Evolutionary conservation across 2,113 vertebrate genomes (phyloP), one percentile per base, ranked within the genome.

Genomic region (Cephalopterus ornatus): DNA sequence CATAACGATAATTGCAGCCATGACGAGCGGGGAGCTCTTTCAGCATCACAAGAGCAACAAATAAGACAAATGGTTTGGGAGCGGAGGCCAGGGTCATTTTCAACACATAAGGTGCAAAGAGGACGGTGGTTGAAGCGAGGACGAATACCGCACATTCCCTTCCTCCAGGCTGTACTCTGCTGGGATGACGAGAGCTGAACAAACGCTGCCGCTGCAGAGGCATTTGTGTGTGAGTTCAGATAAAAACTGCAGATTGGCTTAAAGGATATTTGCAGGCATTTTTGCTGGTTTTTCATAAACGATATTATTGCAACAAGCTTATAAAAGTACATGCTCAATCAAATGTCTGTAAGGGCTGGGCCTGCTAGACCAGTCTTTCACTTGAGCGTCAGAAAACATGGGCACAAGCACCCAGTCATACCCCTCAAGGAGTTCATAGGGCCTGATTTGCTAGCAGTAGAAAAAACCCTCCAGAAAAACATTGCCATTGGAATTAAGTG

Each of bases 141-240:
- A 41, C 1, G 0, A 63, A 33, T 32, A 30, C 49, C 0, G 1
- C 12, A 17, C 1, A 0, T 58, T 76, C 27, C 15, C 6, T 56
- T 78, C 49, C 52, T 76, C 78, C 53, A 12, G 72, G 56, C 46
- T 1, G 1, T 39, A 13, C 46, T 63, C 50, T 66, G 23, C 59
- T 61, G 52, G 35, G 53, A 33, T 39, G 65, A 27, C 1, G 2
- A 39, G 30, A 68, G 32, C n/a, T 58, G 82, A 46, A 28, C 49
- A 91, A 93, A 72, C 19, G 33, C 44, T 74, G 79, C 59, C 71
- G 53, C n/a, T 55, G 59, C 65, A 73, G 61, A 74, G 22, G n/a
- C 59, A 39, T 32, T 79, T 20, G 2, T 26, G 50, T 17, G 30
- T 59, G 46, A 62, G 37, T 49, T 80, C 67, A 67, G 55, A 62